A percentile compares a stretch with the other conserved stretches of the same genome.
Evolutionary conservation across 2,888 invertebrate genomes (phyloP).

Genomic region (Agrotis ipsilon): DNA sequence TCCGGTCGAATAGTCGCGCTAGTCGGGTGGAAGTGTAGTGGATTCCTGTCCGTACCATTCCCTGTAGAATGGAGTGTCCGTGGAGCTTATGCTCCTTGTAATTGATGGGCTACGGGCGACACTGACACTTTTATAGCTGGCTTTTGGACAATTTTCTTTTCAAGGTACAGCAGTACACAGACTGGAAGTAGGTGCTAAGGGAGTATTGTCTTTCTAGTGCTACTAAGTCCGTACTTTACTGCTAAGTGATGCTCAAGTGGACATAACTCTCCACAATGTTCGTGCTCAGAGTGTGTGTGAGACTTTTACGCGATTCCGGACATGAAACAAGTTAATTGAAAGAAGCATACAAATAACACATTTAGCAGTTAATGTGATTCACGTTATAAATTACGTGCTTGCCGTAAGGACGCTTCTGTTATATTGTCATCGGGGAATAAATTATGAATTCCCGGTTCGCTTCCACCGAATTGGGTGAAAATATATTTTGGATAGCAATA

Average conservation of each 20-base stretch:
- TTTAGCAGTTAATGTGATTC: conserved; percentile 33
- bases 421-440: conserved; percentile 54
- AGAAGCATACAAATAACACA: conserved; percentile 43
- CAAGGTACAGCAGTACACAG: conserved; percentile 39
- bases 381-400: conserved; percentile 47
- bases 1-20: conserved; percentile 47
- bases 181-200: conserved; percentile 46
- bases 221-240: conserved; percentile 27
- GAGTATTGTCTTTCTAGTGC: conserved; percentile 39
- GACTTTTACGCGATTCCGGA: conserved; percentile 10
- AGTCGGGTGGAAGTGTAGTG: conserved; percentile 56
- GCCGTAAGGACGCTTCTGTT: conserved; percentile 40
- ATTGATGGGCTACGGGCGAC: conserved; percentile 62
- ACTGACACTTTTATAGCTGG: conserved; percentile 65
- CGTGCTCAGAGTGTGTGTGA: background rate
- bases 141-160: conserved; percentile 59
- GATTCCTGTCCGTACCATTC: conserved; percentile 59
- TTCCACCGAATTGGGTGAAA: conserved; percentile 44
- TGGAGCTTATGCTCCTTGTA: conserved; percentile 64
- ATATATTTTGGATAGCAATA: conserved; percentile 56
- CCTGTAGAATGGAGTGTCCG: conserved; percentile 61
- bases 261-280: conserved; percentile 16
- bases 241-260: conserved; percentile 32
- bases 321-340: conserved; percentile 32
- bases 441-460: conserved; percentile 46